These are phyloP conservation scores for Muricea muricata DNA, from an alignment of 92 coral and sea anemone genomes.

Conservation along the genomic window DNA sequence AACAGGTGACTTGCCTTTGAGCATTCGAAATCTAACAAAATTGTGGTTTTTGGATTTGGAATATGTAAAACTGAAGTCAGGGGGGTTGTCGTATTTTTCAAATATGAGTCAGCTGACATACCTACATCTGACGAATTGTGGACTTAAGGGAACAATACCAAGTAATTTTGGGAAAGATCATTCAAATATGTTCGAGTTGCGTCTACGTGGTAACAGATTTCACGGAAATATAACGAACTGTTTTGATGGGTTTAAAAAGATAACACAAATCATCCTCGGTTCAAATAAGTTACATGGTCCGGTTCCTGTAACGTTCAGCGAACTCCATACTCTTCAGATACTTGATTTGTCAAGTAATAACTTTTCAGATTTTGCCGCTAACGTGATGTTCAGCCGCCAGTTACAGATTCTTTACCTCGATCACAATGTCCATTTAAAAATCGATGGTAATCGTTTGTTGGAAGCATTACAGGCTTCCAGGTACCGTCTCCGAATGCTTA, in stretches of 20 bases:
- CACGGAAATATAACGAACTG: slow-evolving; percentile 35
- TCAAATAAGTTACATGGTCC: slow-evolving; percentile 59
- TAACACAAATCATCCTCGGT: slow-evolving; percentile 53
- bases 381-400: slow-evolving; percentile 35
- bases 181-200: slow-evolving; percentile 29
- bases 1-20: slow-evolving; percentile 68
- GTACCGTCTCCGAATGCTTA: slow-evolving; percentile 50
- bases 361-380: slow-evolving; percentile 54
- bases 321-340: slow-evolving; percentile 46
- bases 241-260: slow-evolving; percentile 48
- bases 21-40: slow-evolving; percentile 70
- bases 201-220: slow-evolving; percentile 62
- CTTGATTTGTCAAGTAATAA: slow-evolving; percentile 63
- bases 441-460: background rate
- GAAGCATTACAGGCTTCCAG: slow-evolving; percentile 7
- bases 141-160: slow-evolving; percentile 61
- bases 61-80: slow-evolving; percentile 1
- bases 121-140: slow-evolving; percentile 63
- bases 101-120: slow-evolving; percentile 13
- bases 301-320: slow-evolving; percentile 60
- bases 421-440: background rate
- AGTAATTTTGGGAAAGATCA: slow-evolving; percentile 51
- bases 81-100: slow-evolving; percentile 20
- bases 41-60: slow-evolving; percentile 82
- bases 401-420: slow-evolving; percentile 43